phyloP scores from a whole-genome alignment of 2,113 vertebrate genomes.

The Rhadina sibilatrix region DNA sequence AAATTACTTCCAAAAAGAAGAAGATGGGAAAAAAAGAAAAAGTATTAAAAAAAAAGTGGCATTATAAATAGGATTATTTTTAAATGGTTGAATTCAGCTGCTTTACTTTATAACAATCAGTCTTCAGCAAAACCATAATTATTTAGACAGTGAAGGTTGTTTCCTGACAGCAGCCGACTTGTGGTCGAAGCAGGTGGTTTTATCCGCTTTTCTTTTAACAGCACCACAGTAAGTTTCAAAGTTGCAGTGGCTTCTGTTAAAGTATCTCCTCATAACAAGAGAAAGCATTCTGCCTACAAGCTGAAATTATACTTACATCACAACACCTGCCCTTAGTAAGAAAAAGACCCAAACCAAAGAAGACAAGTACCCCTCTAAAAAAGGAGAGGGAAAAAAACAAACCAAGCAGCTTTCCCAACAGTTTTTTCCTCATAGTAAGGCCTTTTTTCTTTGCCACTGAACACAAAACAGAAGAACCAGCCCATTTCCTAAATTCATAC shows the following conservation, averaged over 20 bases:
- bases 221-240: neutral
- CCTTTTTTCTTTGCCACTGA: neutral
- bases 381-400: fast-evolving
- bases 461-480: constrained; percentile 34
- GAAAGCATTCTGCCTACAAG: neutral
- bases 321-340: neutral
- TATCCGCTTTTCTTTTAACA: neutral
- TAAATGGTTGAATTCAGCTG: neutral
- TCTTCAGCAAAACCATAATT: neutral
- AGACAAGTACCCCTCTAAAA: neutral
- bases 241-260: neutral
- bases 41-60: too few species aligned
- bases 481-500: constrained; percentile 26
- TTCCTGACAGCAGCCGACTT: neutral
- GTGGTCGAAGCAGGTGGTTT: neutral
- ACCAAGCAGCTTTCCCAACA: neutral
- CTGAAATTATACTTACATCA: neutral
- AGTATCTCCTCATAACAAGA: neutral
- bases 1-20: neutral
- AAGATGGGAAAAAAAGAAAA: fast-evolving
- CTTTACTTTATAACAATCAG: neutral
- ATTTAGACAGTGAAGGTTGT: neutral
- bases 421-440: neutral
- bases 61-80: neutral
- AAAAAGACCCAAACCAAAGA: neutral